Evolutionary conservation across 2,797 vertebrate species (phyloP).

Genomic region (Sparidentex hasta): DNA sequence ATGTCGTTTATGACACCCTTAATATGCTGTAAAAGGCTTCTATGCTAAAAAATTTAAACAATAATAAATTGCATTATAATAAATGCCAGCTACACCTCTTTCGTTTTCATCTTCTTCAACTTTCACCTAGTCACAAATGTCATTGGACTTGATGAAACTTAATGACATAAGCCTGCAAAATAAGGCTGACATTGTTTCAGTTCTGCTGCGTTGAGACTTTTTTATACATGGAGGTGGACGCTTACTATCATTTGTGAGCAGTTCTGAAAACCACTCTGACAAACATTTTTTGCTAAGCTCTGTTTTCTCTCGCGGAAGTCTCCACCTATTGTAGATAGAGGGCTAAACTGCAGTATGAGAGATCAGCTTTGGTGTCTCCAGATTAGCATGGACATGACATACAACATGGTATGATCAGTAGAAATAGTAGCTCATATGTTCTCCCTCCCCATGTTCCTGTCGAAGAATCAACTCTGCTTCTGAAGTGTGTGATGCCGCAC

Average conservation of each 20-base stretch:
- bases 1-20: background rate
- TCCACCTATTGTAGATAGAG: background rate
- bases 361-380: background rate
- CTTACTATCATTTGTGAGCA: background rate
- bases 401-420: background rate
- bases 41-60: background rate
- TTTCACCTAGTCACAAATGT: background rate
- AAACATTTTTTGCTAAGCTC: background rate
- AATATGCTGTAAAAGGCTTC: background rate
- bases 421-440: conserved; percentile 14
- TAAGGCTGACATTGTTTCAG: background rate
- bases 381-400: background rate
- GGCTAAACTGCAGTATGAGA: background rate
- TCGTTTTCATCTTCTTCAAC: background rate
- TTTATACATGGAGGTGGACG: too few relatives aligned
- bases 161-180: background rate
- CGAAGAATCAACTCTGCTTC: conserved; percentile 28
- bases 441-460: conserved; percentile 16
- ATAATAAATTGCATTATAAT: too few relatives aligned
- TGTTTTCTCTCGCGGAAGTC: background rate
- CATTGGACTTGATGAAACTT: background rate
- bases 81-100: background rate
- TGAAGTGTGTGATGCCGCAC: conserved; percentile 42
- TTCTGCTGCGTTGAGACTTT: background rate
- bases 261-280: background rate